Base-by-base conservation (phyloP, 2,888 invertebrate species). In the Mellilla xanthometata region DNA sequence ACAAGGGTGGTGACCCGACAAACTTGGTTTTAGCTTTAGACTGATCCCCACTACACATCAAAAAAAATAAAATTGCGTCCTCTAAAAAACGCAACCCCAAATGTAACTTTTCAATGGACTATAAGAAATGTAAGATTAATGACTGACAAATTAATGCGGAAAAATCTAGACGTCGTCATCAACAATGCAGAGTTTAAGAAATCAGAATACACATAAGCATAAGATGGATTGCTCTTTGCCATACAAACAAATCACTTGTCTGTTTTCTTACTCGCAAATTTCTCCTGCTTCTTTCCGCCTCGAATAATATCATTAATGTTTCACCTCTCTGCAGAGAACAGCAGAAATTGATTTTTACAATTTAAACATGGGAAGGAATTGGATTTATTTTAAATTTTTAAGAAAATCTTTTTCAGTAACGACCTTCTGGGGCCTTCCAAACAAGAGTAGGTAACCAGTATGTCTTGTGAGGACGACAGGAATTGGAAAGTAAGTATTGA, bases 251-350 rank as follows among this genome's bases (percentile, higher is more conserved):
- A 68, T 39, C 90, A 93, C 65, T 91, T 92, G 59, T 92, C 92
- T 7, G 92, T 91, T 2, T 94, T 94, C 67, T 74, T 93, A 24
- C 75, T 94, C 30, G 93, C 92, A 0, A 90, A 91, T 59, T 76
- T 93, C n/a, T 62, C 50, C 49, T 68, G 1, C 62, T 62, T 40
- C 48, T 67, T 38, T 68, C 72, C 5, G 60, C 64, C 0, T 69
- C 71, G 2, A 65, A 72, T 30, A 58, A 76, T 2, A 64, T 79
- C 7, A 54, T 79, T 0, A 66, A 62, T 23, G 39, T 56, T 1
- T 46, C 58, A 6, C 53, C 58, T n/a, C 3, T 12, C 8, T 62
- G 6, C 62, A 74, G n/a, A 65, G 23, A 13, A 15, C 31, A 11
- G 39, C 31, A 24, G 13, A 31, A 39, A 39, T 39, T 22, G 44